Conservation (phyloP, 2,113 vertebrate species). For the Trogon melanurus region DNA sequence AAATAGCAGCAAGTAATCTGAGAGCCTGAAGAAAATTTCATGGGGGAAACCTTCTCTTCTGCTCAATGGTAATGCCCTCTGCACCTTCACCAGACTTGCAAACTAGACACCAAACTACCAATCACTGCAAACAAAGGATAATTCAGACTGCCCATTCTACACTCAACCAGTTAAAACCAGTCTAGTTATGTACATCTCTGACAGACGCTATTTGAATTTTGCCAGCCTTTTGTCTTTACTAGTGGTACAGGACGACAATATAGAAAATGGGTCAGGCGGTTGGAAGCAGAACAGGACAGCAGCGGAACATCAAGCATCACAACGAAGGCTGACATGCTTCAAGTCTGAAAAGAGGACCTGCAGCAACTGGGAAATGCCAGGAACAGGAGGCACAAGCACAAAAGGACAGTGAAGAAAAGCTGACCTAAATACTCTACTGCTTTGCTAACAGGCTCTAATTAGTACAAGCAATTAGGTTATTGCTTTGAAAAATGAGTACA, state of each 20-base stretch:
- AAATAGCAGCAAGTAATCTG: not conserved
- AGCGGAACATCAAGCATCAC: not conserved
- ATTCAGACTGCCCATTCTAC: not conserved
- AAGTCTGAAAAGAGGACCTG: slow-evolving; percentile 9
- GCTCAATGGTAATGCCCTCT: not conserved
- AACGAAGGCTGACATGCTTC: not conserved
- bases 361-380: not conserved
- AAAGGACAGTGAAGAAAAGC: slow-evolving; percentile 52
- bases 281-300: not conserved
- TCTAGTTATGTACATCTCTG: not conserved
- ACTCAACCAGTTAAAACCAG: not conserved
- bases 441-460: slow-evolving; percentile 41
- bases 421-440: slow-evolving; percentile 56
- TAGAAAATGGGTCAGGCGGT: not conserved
- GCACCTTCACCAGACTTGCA: not conserved
- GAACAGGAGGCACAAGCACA: slow-evolving; percentile 3
- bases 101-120: not conserved
- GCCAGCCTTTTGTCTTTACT: not conserved
- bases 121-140: not conserved
- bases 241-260: not conserved
- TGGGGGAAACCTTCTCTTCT: not conserved
- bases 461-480: slow-evolving; percentile 59
- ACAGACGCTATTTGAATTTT: not conserved
- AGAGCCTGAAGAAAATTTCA: not conserved
- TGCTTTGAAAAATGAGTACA: slow-evolving; percentile 40